Percentiles rank a stretch among this genome's conserved stretches.
phyloP scores from a whole-genome alignment of 2,113 vertebrate species.

The Girardinichthys multiradiatus region DNA sequence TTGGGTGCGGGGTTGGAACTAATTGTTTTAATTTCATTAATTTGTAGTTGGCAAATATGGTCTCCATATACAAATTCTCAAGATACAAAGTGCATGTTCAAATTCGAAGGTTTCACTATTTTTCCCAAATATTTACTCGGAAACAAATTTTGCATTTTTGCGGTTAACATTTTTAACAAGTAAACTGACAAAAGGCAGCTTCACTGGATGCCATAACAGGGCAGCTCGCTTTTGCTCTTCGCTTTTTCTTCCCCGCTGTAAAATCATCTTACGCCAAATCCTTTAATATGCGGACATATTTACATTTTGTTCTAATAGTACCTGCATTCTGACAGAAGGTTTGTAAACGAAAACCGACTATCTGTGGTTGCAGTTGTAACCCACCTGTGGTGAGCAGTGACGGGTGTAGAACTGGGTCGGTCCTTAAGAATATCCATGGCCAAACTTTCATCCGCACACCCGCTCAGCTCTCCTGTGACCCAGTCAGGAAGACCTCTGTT shows the following conservation, averaged over 20 bases:
- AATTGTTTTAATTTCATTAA: background rate
- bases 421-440: slow-evolving; percentile 62
- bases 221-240: background rate
- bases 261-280: background rate
- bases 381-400: slow-evolving; percentile 57
- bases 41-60: background rate
- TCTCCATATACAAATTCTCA: background rate
- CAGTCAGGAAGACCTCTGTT: slow-evolving; percentile 81
- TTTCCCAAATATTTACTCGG: background rate
- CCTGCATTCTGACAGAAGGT: background rate
- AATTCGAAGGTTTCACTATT: background rate
- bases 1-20: no score
- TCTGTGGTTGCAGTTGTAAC: background rate
- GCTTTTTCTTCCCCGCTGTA: background rate
- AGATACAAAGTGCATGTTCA: background rate
- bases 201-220: background rate
- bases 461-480: slow-evolving; percentile 82
- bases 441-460: slow-evolving; percentile 66
- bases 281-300: background rate
- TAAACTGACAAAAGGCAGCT: background rate
- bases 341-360: background rate
- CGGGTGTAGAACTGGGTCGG: slow-evolving; percentile 41
- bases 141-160: background rate
- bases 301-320: background rate
- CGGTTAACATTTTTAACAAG: background rate